These are phyloP conservation scores for Xyrichtys novacula DNA, from an alignment of 2,797 vertebrate species.

Conservation along the genomic window DNA sequence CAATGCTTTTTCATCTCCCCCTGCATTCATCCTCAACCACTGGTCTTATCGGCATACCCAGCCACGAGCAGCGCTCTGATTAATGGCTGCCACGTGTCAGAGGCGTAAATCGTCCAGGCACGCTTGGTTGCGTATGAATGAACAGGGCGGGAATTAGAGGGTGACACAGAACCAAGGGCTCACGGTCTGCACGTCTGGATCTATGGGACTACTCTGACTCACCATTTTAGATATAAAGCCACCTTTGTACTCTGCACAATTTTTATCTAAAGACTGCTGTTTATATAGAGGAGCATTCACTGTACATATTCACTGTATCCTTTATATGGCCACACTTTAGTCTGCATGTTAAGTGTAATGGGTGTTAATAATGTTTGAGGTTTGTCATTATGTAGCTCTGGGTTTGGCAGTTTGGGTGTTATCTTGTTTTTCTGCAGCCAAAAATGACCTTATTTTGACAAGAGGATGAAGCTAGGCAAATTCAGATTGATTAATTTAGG, in stretches of 20 bases:
- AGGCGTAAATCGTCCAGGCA: conserved; percentile 61
- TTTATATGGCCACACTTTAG: too few relatives aligned
- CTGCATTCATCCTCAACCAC: conserved; percentile 41
- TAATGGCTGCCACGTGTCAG: conserved; percentile 66
- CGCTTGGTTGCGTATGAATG: conserved; percentile 55
- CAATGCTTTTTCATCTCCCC: conserved; percentile 35
- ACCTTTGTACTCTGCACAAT: background rate
- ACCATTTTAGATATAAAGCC: background rate
- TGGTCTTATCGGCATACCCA: conserved; percentile 64
- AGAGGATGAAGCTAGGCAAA: too few relatives aligned
- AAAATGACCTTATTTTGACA: background rate
- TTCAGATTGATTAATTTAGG: too few relatives aligned
- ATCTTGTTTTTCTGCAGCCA: too few relatives aligned
- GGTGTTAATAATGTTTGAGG: too few relatives aligned
- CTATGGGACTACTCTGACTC: background rate
- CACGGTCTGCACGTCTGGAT: conserved; percentile 12
- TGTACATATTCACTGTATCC: too few relatives aligned
- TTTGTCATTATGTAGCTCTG: too few relatives aligned
- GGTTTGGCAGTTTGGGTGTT: too few relatives aligned
- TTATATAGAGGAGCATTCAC: too few relatives aligned
- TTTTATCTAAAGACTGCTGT: background rate
- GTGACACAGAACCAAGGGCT: conserved; percentile 7
- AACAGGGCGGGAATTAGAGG: conserved; percentile 40
- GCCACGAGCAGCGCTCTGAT: conserved; percentile 68
- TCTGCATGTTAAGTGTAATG: too few relatives aligned